These are phyloP conservation scores for Mohoua ochrocephala DNA, from an alignment of 2,113 vertebrate genomes.

Conservation along the genomic window DNA sequence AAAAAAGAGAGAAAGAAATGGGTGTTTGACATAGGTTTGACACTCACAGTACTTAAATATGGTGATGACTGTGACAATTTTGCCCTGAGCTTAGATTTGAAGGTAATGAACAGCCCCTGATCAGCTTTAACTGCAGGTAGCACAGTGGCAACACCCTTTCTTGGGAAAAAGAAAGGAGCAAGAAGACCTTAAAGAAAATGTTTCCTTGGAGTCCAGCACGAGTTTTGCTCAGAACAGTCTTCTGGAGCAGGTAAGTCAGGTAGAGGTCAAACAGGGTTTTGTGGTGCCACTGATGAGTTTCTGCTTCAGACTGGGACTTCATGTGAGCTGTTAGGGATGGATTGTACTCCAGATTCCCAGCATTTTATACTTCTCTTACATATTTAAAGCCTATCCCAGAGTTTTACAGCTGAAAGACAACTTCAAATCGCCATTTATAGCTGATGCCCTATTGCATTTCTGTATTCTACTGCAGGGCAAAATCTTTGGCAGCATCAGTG, in stretches of 20 bases:
- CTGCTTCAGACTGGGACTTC: not conserved
- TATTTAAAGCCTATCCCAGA: not conserved
- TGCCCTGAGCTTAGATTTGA: not conserved
- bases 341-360: not conserved
- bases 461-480: not conserved
- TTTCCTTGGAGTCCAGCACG: not conserved
- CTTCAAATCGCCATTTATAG: not conserved
- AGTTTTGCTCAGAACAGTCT: not conserved
- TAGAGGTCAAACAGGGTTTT: not conserved
- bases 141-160: not conserved
- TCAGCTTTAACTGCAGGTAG: not conserved
- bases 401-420: not conserved
- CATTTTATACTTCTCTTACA: not conserved
- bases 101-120: not conserved
- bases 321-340: not conserved
- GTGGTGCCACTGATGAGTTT: not conserved
- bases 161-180: not conserved
- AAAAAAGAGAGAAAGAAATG: not conserved
- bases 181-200: not conserved
- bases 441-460: not conserved
- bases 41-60: not conserved
- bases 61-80: not conserved
- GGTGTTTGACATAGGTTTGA: not conserved
- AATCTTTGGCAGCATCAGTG: not conserved
- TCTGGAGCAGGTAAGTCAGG: not conserved